Evolutionary conservation across 2,113 vertebrate species (phyloP).

Genomic region (Myrmecophaga tridactyla): DNA sequence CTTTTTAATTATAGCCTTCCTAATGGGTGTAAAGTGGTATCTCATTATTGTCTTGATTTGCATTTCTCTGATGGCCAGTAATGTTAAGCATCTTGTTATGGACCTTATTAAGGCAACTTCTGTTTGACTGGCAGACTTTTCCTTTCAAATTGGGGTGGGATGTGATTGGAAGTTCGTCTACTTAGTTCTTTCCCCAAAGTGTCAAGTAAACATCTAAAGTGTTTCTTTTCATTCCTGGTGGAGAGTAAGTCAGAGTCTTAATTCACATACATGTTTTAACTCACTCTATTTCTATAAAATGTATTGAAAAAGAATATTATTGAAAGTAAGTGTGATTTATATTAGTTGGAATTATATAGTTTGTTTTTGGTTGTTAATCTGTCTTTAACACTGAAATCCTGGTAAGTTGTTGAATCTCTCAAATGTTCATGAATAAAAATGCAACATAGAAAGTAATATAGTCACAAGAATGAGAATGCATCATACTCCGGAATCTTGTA

Average conservation of each 20-base stretch:
- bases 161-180: neutral
- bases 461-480: neutral
- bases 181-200: neutral
- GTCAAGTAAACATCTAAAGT: neutral
- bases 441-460: neutral
- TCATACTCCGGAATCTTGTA: neutral
- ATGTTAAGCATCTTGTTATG: neutral
- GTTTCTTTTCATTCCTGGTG: neutral
- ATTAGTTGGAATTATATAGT: neutral
- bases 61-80: neutral
- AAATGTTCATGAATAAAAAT: neutral
- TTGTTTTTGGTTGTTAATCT: neutral
- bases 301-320: neutral
- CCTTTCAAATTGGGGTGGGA: neutral
- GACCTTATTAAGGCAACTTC: neutral
- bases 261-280: neutral
- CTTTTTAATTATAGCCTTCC: neutral
- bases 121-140: neutral
- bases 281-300: constrained; percentile 43
- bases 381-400: neutral
- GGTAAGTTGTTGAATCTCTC: neutral
- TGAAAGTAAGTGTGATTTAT: neutral
- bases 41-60: constrained; percentile 30
- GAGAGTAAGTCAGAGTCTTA: neutral
- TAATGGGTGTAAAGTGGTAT: neutral